Evolutionary conservation across 2,888 invertebrate genomes (phyloP), one percentile per base, ranked within the genome.

Genomic region (Lasioglossum calceatum): DNA sequence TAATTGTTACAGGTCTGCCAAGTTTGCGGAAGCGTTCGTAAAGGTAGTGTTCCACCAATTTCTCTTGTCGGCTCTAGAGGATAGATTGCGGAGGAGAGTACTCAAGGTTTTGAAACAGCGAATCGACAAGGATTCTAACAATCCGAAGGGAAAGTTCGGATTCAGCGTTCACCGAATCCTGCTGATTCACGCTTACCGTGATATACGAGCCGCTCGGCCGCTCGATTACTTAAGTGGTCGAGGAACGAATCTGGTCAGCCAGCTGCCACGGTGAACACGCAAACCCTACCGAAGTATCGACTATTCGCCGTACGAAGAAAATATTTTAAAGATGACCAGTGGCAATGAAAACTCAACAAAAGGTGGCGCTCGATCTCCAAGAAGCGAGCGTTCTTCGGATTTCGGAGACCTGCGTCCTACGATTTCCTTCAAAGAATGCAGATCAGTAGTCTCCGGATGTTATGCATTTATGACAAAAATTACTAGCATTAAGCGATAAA

Each of bases 211-310:
- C 76, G 72, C 77, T 54, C 70, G 81, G 71, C 78, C 86, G 86
- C 86, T 87, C 86, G 90, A 91, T 87, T 88, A 86, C 79, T 86
- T 88, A 87, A 91, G 91, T 89, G 88, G 92, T 89, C 47, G 77
- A 88, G 77, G 89, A 87, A 86, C 88, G 91, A 85, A 84, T 89
- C 87, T 88, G 86, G 90, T 91, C 91, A 89, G 90, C 82, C 91
- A 72, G 76, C 81, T 77, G 83, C 83, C 70, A 72, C 72, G 71
- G 73, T 16, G 50, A 74, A 50, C 89, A 89, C 86, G 88, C 86
- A 79, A 88, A 79, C 77, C 87, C 87, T 64, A 32, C 80, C 73
- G n/a, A 78, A 82, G 81, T 88, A 87, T 88, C 82, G 87, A 88
- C 88, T 88, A 79, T 74, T 84, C 42, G 50, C 76, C 39, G 58